Conservation (phyloP, 2,797 vertebrate species). For the Silurus lanzhouensis region DNA sequence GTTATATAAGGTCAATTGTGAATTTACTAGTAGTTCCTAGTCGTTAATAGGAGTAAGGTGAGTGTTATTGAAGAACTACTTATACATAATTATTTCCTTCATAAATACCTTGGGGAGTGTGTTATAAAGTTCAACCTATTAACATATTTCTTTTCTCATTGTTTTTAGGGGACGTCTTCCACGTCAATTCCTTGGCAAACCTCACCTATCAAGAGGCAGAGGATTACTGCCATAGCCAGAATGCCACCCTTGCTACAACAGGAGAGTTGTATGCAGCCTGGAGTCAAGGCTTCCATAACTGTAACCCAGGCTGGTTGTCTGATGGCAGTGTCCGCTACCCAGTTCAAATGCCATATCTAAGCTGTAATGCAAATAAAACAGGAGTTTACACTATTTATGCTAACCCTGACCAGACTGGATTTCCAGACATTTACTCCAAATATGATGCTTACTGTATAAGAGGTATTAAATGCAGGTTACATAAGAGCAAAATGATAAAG, state of each 20-base stretch:
- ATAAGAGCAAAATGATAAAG: not conserved
- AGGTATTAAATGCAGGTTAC: constrained; percentile 72
- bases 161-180: constrained; percentile 87
- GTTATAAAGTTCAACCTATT: not conserved
- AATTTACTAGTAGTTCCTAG: not conserved
- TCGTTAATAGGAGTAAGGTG: not conserved
- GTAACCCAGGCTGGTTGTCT: constrained; percentile 87
- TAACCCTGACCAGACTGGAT: constrained; percentile 87
- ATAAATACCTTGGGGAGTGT: not conserved
- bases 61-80: not conserved
- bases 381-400: constrained; percentile 87
- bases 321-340: constrained; percentile 92
- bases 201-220: constrained; percentile 87
- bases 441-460: constrained; percentile 91
- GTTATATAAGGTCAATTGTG: not conserved
- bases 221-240: constrained; percentile 81
- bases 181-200: constrained; percentile 79
- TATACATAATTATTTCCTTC: not conserved
- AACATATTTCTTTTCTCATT: not conserved
- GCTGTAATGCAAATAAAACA: constrained; percentile 82
- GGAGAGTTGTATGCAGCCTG: constrained; percentile 89
- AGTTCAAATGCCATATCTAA: constrained; percentile 77
- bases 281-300: constrained; percentile 88
- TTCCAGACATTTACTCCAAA: constrained; percentile 81
- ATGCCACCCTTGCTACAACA: constrained; percentile 84